Conservation (phyloP, 2,888 invertebrate genomes). For the Dryocosmus kuriphilus region DNA sequence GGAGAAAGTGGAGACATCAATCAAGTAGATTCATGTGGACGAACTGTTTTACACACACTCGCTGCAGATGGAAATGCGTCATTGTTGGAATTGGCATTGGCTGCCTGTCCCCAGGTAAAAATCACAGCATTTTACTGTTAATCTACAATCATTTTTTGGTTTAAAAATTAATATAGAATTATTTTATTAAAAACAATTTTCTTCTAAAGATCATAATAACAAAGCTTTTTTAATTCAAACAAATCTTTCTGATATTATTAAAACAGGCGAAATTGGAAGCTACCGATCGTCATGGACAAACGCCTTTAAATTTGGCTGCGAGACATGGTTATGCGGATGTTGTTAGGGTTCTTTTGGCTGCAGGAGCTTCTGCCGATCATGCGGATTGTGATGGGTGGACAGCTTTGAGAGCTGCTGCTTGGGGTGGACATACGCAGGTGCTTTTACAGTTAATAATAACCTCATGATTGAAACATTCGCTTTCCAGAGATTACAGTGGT, state of each 20-base stretch:
- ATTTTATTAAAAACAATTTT: background rate
- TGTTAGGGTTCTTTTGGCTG: constrained; percentile 82
- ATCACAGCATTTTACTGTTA: background rate
- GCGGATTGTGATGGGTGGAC: constrained; percentile 94
- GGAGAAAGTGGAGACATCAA: constrained; percentile 79
- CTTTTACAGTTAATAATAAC: constrained; percentile 46
- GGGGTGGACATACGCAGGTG: constrained; percentile 95
- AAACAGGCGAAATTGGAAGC: constrained; percentile 80
- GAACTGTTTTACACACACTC: constrained; percentile 87
- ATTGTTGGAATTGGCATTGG: constrained; percentile 82
- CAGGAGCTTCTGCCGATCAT: constrained; percentile 86
- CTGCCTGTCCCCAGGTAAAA: constrained; percentile 80
- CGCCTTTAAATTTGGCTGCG: constrained; percentile 91
- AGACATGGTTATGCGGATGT: constrained; percentile 87
- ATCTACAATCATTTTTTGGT: background rate
- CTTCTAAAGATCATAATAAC: background rate
- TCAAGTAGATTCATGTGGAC: constrained; percentile 81
- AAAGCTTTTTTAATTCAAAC: background rate
- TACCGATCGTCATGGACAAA: constrained; percentile 89
- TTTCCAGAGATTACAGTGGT: no score
- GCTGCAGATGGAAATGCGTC: constrained; percentile 87
- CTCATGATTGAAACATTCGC: background rate
- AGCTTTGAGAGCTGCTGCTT: constrained; percentile 93
- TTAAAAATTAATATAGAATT: background rate
- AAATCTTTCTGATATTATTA: background rate